Percentiles rank a stretch among this genome's conserved stretches.
These are phyloP conservation scores for Chelonia mydas DNA, from an alignment of 2,797 vertebrate species.

Conservation along the genomic window DNA sequence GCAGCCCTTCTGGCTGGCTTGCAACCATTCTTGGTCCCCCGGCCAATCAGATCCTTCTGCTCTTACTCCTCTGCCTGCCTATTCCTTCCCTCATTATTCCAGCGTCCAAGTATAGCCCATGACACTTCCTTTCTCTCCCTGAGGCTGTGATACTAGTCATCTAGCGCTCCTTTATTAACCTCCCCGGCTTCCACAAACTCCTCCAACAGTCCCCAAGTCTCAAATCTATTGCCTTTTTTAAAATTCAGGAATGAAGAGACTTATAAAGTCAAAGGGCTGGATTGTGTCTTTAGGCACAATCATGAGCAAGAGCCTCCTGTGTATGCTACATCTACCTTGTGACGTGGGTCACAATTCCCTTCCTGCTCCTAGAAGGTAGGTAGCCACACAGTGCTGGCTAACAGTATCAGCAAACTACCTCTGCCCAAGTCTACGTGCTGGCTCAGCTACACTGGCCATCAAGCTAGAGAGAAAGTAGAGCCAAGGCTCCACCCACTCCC, in stretches of 20 bases:
- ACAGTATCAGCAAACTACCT: background rate
- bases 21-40: background rate
- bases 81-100: background rate
- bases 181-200: background rate
- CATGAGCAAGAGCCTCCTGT: background rate
- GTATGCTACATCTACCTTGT: background rate
- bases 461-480: too few species aligned
- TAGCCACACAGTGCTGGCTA: background rate
- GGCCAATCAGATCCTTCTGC: background rate
- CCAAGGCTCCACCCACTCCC: background rate
- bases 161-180: background rate
- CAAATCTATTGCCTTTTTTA: background rate
- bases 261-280: background rate
- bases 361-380: background rate
- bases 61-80: background rate
- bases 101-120: background rate
- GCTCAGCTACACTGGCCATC: background rate
- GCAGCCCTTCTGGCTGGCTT: background rate
- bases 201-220: background rate
- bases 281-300: background rate
- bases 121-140: background rate
- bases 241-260: background rate
- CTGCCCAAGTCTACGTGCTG: background rate
- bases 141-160: background rate
- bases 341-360: background rate